Base-by-base conservation (phyloP, 2,113 vertebrate genomes). In the Platysternon megacephalum region DNA sequence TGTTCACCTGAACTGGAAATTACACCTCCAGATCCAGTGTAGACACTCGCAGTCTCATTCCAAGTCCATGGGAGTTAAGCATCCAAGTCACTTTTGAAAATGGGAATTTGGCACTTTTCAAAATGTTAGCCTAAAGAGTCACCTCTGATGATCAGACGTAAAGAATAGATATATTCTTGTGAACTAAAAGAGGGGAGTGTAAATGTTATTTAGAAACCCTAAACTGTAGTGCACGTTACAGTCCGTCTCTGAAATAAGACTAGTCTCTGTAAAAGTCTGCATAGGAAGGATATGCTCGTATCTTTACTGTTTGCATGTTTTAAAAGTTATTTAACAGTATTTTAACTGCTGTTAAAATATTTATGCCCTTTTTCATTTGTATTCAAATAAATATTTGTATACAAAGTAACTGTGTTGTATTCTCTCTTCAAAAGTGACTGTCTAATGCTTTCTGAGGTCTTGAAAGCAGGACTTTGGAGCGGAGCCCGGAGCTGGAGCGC, bases 391-490 rank as follows among this genome's bases (percentile, higher is more conserved):
- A 14, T 7, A 82, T 21, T 6, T 86, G 2, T 24, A 81, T n/a
- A 78, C 78, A 86, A 68, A 61, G 79, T 1, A 53, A n/a, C 9
- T 14, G 2, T 0, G 91, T 80, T 19, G 2, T 21, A 65, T 29
- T 87, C 85, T 81, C 48, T 83, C 53, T 83, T 93, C 79, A 44
- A 74, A 81, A 89, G 93, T 78, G 5, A 82, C 52, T 8, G 80
- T 5, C 19, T 17, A 91, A 79, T 22, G 52, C 29, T 79, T 93
- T 86, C 46, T 26, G 28, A 13, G 90, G 7, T 83, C 35, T 91
- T 83, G 82, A 56, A 56, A 56, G 26, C 49, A 49, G 49, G 13
- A 13, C 13, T 49, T 49, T 49, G 49, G 49, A 49, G 49, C 14
- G 49, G 49, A 49, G 48, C 4, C 13, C 4, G 13, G 13, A 49